Conservation (phyloP, 2,888 invertebrate genomes). For the Taenaris catops region DNA sequence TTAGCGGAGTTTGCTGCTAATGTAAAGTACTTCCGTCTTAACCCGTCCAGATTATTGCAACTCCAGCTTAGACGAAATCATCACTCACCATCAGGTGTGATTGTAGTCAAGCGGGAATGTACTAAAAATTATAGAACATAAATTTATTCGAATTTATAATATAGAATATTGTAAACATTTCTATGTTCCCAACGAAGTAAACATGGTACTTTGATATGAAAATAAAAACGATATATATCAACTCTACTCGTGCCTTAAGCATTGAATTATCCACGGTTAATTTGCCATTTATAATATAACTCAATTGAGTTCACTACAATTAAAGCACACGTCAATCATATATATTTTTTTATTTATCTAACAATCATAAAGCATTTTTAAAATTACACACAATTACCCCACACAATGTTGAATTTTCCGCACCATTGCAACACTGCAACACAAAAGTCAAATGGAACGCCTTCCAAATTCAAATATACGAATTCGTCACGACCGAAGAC, state of each 20-base stretch:
- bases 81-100: no score
- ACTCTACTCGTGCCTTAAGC: conserved; percentile 13
- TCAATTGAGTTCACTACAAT: conserved; percentile 47
- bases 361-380: conserved; percentile 47
- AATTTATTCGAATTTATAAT: no score
- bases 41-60: no score
- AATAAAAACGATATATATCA: conserved; percentile 23
- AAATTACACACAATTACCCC: conserved; percentile 43
- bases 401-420: conserved; percentile 50
- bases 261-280: conserved; percentile 42
- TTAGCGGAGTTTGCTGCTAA: no score
- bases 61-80: no score
- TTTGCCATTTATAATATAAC: conserved; percentile 40
- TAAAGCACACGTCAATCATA: conserved; percentile 40
- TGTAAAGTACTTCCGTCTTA: no score
- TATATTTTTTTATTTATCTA: conserved; percentile 39
- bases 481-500: conserved; percentile 49
- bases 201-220: conserved; percentile 12
- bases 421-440: conserved; percentile 55
- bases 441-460: conserved; percentile 64
- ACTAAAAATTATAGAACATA: no score
- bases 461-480: conserved; percentile 55
- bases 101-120: no score
- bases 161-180: no score
- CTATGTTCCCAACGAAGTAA: no score